phyloP scores from a whole-genome alignment of 2,113 vertebrate genomes.

The Nibea coibor region DNA sequence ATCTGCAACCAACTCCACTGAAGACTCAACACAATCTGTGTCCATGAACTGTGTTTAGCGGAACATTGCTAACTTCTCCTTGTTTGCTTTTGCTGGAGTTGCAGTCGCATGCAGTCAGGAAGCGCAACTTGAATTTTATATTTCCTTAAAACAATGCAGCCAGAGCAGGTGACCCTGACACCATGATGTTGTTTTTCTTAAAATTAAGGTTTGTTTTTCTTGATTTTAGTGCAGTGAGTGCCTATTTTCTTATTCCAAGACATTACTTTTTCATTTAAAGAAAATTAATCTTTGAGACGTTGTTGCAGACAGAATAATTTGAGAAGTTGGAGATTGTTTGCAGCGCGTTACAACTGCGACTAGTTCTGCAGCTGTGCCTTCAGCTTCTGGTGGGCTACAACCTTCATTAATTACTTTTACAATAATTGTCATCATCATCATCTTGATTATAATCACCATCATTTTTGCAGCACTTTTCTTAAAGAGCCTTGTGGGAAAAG shows the following conservation, averaged over 20 bases:
- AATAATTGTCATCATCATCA: slow-evolving; percentile 23
- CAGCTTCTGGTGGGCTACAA: neutral
- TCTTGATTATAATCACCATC: slow-evolving; percentile 61
- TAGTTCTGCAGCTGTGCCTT: slow-evolving; percentile 15
- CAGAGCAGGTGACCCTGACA: neutral
- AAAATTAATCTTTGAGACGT: neutral
- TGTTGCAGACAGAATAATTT: neutral
- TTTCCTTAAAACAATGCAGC: neutral
- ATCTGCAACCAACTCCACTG: too few relatives aligned
- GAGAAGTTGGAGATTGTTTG: neutral
- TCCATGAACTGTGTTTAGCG: neutral
- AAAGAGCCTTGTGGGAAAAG: slow-evolving; percentile 44
- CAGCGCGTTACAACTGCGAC: neutral
- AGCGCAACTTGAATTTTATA: neutral
- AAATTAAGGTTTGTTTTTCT: neutral
- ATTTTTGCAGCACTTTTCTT: slow-evolving; percentile 50
- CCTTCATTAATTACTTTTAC: slow-evolving; percentile 41
- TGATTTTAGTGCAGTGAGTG: neutral
- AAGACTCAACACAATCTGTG: neutral
- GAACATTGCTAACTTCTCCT: neutral
- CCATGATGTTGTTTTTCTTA: neutral
- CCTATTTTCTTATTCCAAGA: neutral
- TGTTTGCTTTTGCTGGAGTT: neutral
- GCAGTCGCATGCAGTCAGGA: neutral
- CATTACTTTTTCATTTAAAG: neutral